Evolutionary conservation across 2,797 vertebrate species (phyloP), one percentile per base, ranked within the genome.

Genomic region (Arrhamphus sclerolepis): DNA sequence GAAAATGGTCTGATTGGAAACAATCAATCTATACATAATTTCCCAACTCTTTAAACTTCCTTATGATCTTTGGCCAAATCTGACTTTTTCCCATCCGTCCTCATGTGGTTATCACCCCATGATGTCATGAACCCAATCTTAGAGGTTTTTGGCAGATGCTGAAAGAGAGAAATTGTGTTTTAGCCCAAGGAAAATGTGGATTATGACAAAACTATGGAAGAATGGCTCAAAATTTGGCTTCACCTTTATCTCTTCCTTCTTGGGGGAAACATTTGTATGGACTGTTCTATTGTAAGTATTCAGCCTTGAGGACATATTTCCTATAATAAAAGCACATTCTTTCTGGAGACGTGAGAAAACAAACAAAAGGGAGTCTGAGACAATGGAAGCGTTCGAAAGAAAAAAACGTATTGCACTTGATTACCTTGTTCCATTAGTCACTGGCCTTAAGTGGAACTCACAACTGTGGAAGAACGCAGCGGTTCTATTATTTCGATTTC

Each of bases 111-210:
- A 89, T 88, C 83, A 70, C 43, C 46, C 50, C 5, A 28, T 90
- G 88, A 90, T 75, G 82, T 90, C 86, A 89, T 84, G 72, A 81
- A 66, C 66, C 72, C 76, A 79, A 73, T 83, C 67, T 70, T 66
- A 69, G 66, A 78, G 80, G 73, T 84, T 89, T 87, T 83, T 38
- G 50, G 26, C 70, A 84, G 65, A 84, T 75, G 71, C 75, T 57
- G 60, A 62, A 64, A 63, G 67, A 75, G 76, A 73, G 59, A 34
- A 75, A 72, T 60, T 62, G 47, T 31, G 64, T 44, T 62, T 70
- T 78, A 60, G 66, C 54, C 28, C 17, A 72, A 74, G 80, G 82
- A 88, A 90, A 89, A 83, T 77, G 71, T 60, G 57, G 67, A 83
- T 70, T 85, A 62, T 70, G 67, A 80, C 67, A 83, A n/a, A 87